Evolutionary conservation across 2,797 vertebrate species (phyloP), one percentile per base, ranked within the genome.

Genomic region (Danio jaintianensis): DNA sequence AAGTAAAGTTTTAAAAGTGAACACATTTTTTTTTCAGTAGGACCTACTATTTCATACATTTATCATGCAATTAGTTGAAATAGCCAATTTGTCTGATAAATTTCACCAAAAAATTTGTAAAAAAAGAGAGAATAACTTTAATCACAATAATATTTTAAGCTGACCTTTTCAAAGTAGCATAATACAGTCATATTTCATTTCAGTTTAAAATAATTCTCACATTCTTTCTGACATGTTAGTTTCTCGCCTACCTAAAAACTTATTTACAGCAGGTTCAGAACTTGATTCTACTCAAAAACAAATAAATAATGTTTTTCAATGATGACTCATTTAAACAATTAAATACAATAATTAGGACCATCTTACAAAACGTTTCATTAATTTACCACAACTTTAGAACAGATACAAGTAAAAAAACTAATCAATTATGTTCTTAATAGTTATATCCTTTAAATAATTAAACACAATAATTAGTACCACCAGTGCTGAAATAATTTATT

Each of bases 21-120:
- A 15, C 20, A 10, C 2, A 22, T 1, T 2, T 4, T 61, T 48
- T 12, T 47, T 12, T 66, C 4, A 20, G 53, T 55, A 55, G n/a
- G 18, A 15, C 22, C 47, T 69, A 11, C 45, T 36, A 38, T 47
- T 48, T 59, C 10, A 47, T 52, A 75, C 29, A 20, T 62, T 61
- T 7, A 50, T 61, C 43, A 62, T 72, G 11, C 11, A 40, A 20
- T 61, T 18, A 13, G 22, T 74, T 13, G 6, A 61, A 74, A 50
- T 62, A 16, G 18, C 7, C 22, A 29, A 20, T 62, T 74, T 75
- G 43, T 50, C 45, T 50, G 58, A 62, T 74, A 38, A 74, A 40
- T 15, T 50, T 6, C 45, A 6, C 29, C 62, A 61, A 61, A 11
- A n/a, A n/a, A n/a, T n/a, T n/a, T n/a, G n/a, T n/a, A n/a, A n/a